Evolutionary conservation across 2,888 invertebrate genomes (phyloP), one percentile per base, ranked within the genome.

Genomic region (Chloromyia formosa): DNA sequence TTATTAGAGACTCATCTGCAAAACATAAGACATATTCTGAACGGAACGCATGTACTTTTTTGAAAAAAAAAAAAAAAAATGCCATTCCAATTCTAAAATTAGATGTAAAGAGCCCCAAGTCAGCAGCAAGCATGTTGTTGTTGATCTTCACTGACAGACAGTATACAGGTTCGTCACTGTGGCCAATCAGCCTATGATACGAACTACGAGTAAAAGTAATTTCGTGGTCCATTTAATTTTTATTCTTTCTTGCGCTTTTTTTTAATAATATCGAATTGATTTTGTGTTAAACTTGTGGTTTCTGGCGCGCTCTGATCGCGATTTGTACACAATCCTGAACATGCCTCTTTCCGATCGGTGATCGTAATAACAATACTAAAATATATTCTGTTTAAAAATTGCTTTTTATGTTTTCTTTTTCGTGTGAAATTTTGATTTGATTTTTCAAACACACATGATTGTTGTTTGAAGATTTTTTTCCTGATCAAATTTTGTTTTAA

Each of bases 111-210:
- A n/a, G 49, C 49, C 2, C 49, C 49, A 49, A 12, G 49, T 35
- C 66, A 49, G 66, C 27, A 2, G 2, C 2, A 4, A 35, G 27
- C 27, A 35, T 35, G 27, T 35, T 66, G 1, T 35, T 62, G 62
- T 62, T 23, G 62, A 62, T 49, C 49, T 12, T 22, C 4, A 18
- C 66, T 66, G 66, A 66, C 66, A 66, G 66, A 42, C 66, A 66
- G 66, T 49, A 42, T 20, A 49, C 66, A 66, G 45, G 45, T 35
- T 66, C 66, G 66, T 20, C 66, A 45, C 22, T 49, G 18, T 49
- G 49, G 49, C 45, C 66, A 66, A 66, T 66, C 66, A 42, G 66
- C 49, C 66, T 9, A 49, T 49, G 45, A 18, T 66, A n/a, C 18
- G 42, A 40, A 40, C 62, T 14, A 4, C 2, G 27, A 4, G 27